Conservation (phyloP, 2,797 vertebrate species). For the Sebastes flavidus region DNA sequence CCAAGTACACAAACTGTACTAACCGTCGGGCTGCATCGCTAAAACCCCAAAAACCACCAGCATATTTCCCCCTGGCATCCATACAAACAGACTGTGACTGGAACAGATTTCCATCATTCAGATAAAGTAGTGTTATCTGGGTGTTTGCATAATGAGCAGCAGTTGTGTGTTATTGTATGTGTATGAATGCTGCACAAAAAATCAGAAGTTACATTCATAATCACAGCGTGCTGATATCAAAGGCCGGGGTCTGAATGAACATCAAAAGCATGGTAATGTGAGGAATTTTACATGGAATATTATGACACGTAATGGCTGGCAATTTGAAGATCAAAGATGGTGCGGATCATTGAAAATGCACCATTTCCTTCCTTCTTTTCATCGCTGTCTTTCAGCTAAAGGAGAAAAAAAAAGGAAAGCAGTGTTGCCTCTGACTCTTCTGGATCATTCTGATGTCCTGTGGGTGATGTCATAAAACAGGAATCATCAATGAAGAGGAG, state of each 20-base stretch:
- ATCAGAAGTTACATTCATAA: constrained; percentile 35
- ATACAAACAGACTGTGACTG: constrained; percentile 38
- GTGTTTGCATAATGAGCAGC: constrained; percentile 40
- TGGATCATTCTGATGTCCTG: constrained; percentile 50
- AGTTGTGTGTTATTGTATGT: constrained; percentile 4
- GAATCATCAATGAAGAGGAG: constrained; percentile 33
- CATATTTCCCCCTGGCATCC: constrained; percentile 55
- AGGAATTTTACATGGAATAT: constrained; percentile 49
- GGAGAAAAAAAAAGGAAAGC: not conserved
- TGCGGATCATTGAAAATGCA: constrained; percentile 45
- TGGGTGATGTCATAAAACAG: constrained; percentile 10
- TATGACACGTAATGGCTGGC: constrained; percentile 59
- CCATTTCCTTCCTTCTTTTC: constrained; percentile 37
- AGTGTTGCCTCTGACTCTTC: constrained; percentile 18
- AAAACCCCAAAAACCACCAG: constrained; percentile 62
- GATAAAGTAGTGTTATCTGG: constrained; percentile 38
- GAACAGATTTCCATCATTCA: constrained; percentile 38
- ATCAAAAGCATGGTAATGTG: constrained; percentile 57
- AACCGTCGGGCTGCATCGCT: constrained; percentile 41
- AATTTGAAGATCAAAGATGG: constrained; percentile 73
- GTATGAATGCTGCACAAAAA: constrained; percentile 15
- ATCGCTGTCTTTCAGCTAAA: not conserved
- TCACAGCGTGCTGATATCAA: constrained; percentile 41
- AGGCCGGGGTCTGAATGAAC: constrained; percentile 26
- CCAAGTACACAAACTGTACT: constrained; percentile 64